phyloP scores from a whole-genome alignment of 1,140 invertebrate species.

The Hycleus cichorii region DNA sequence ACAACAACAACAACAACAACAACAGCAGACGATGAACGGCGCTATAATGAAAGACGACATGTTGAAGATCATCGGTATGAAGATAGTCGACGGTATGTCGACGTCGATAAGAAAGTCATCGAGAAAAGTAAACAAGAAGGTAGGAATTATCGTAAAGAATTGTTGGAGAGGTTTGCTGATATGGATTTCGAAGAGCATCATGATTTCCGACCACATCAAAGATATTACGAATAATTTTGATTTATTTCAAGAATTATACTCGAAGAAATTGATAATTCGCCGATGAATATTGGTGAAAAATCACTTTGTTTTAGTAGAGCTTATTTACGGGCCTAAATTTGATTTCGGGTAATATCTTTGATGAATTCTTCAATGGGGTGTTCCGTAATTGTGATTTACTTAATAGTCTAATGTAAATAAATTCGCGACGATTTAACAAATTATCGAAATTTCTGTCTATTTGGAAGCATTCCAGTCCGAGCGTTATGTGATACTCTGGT shows the following conservation, averaged over 20 bases:
- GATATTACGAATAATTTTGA: conserved; percentile 36
- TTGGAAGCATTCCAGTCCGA: too few relatives aligned
- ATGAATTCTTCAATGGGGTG: conserved; percentile 37
- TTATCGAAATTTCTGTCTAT: too few relatives aligned
- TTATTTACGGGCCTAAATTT: background rate
- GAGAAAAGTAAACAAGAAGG: conserved; percentile 34
- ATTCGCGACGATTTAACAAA: background rate
- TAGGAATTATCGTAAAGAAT: conserved; percentile 37
- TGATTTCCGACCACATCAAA: conserved; percentile 32
- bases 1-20: too few relatives aligned
- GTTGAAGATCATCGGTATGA: conserved; percentile 15
- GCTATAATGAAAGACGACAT: conserved; percentile 17
- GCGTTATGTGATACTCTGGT: too few relatives aligned
- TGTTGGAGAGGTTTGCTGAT: conserved; percentile 38
- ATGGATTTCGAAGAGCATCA: conserved; percentile 40
- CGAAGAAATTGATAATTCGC: background rate
- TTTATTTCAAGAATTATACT: background rate
- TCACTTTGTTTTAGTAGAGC: too few relatives aligned
- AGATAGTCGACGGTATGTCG: conserved; percentile 14
- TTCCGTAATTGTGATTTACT: conserved; percentile 39
- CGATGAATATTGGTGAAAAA: too few relatives aligned
- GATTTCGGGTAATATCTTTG: conserved; percentile 23
- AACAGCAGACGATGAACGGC: conserved; percentile 17
- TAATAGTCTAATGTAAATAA: conserved; percentile 9
- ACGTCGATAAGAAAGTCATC: conserved; percentile 17